Percentiles rank a stretch among this genome's conserved stretches.
Conservation (phyloP, 1,140 invertebrate genomes). For the Macrocentrus cingulum region DNA sequence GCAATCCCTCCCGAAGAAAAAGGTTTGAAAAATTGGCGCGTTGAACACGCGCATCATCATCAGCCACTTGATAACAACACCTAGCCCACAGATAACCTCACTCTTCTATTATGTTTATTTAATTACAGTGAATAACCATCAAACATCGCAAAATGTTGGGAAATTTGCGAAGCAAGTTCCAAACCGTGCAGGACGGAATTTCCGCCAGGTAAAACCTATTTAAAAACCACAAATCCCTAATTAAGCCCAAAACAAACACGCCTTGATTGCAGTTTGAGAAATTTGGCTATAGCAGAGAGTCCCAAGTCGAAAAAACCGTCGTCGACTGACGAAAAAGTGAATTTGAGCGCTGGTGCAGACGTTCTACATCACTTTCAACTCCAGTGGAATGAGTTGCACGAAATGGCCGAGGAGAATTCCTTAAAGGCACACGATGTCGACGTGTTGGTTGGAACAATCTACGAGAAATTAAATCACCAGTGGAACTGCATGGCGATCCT, state of each 20-base stretch:
- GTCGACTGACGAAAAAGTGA: constrained; percentile 45
- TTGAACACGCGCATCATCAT: no score
- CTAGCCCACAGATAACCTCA: no score
- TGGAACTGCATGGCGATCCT: constrained; percentile 60
- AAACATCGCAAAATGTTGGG: constrained; percentile 52
- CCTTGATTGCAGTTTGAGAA: constrained; percentile 41
- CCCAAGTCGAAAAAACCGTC: constrained; percentile 42
- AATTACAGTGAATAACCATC: neutral
- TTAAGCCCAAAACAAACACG: no score
- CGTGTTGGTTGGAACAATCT: constrained; percentile 59
- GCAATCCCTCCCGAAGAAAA: no score
- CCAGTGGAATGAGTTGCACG: constrained; percentile 68
- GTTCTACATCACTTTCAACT: constrained; percentile 66
- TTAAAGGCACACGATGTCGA: constrained; percentile 63
- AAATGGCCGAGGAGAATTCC: constrained; percentile 66
- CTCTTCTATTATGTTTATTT: neutral
- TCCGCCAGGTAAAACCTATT: constrained; percentile 51
- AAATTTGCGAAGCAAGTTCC: constrained; percentile 56
- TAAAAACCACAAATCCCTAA: no score
- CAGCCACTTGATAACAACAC: no score
- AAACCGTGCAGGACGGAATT: constrained; percentile 59
- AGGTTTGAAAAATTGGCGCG: no score
- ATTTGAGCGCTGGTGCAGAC: constrained; percentile 63
- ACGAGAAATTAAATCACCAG: constrained; percentile 60
- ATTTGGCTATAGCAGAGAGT: constrained; percentile 43